Evolutionary conservation across 2,888 invertebrate species (phyloP), one percentile per base, ranked within the genome.

Genomic region (Agrypnus murinus): DNA sequence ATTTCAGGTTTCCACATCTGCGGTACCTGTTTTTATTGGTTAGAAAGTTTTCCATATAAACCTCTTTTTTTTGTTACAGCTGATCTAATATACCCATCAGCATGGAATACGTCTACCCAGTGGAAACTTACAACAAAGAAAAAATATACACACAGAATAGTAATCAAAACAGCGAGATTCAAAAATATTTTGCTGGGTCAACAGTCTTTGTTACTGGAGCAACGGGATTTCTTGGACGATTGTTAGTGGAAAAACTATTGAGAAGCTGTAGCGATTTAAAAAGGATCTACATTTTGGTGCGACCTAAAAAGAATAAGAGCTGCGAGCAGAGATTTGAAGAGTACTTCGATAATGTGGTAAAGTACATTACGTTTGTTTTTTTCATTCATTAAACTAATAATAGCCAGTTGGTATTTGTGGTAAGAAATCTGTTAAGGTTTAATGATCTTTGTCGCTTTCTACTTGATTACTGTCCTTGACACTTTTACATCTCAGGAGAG

Each of bases 141-240:
- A n/a, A n/a, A n/a, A n/a, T n/a, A n/a, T n/a, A n/a, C n/a, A n/a
- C n/a, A n/a, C n/a, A n/a, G n/a, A n/a, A n/a, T n/a, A n/a, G n/a
- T 15, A 15, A 14, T 15, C 14, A 15, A n/a, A 7, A 12, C 3
- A 45, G 32, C 12, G 31, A 12, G 2, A 59, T 63, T 25, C 57
- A 32, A 63, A 45, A 46, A 9, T 60, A 53, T 48, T 55, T 40
- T 57, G 55, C 12, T 5, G 84, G 83, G 1, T 87, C 88, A 75
- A 85, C 87, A 0, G 84, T 94, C 0, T 90, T 95, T 78, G 87
- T 95, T 58, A 95, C 94, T 0, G 95, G 94, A 0, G 91, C 90
- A 0, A 92, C 92, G 0, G 94, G 94, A 0, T 81, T 80, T 65
- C 73, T 81, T 14, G 82, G 82, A 32, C 80, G 79, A 65, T 64